These are phyloP conservation scores for Heliconius aoede DNA, from an alignment of 2,888 invertebrate species.

Conservation along the genomic window DNA sequence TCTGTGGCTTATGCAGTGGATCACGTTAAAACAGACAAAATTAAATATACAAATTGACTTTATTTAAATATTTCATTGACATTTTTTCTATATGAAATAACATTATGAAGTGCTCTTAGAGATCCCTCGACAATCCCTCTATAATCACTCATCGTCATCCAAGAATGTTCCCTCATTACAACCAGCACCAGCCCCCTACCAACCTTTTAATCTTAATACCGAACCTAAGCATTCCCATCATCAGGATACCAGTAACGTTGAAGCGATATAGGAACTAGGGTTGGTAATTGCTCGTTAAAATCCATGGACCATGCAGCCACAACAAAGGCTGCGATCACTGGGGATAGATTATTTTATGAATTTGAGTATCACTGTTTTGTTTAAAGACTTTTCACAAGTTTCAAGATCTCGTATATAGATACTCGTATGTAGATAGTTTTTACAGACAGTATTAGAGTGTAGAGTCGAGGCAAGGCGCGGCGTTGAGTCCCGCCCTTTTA, in stretches of 20 bases:
- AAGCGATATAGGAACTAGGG: slow-evolving; percentile 59
- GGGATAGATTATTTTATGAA: slow-evolving; percentile 45
- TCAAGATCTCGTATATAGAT: no score
- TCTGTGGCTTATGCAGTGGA: not conserved
- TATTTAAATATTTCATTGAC: not conserved
- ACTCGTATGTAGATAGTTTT: not conserved
- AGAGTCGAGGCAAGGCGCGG: no score
- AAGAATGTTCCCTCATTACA: slow-evolving; percentile 28
- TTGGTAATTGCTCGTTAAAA: slow-evolving; percentile 73
- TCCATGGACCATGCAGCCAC: slow-evolving; percentile 66
- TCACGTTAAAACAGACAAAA: not conserved
- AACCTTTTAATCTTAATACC: slow-evolving; percentile 45
- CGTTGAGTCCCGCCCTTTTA: no score
- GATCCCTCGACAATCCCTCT: not conserved
- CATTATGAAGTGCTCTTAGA: not conserved
- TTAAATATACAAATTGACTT: not conserved
- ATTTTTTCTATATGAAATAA: not conserved
- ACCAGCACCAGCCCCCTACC: slow-evolving; percentile 26
- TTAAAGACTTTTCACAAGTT: not conserved
- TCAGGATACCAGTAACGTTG: slow-evolving; percentile 47
- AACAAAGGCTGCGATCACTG: slow-evolving; percentile 47
- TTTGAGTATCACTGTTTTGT: not conserved
- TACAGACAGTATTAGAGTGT: no score
- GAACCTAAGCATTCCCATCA: slow-evolving; percentile 43
- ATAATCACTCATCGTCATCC: slow-evolving; percentile 10